Base-by-base conservation (phyloP, 1,140 invertebrate species). In the Phthorimaea operculella region DNA sequence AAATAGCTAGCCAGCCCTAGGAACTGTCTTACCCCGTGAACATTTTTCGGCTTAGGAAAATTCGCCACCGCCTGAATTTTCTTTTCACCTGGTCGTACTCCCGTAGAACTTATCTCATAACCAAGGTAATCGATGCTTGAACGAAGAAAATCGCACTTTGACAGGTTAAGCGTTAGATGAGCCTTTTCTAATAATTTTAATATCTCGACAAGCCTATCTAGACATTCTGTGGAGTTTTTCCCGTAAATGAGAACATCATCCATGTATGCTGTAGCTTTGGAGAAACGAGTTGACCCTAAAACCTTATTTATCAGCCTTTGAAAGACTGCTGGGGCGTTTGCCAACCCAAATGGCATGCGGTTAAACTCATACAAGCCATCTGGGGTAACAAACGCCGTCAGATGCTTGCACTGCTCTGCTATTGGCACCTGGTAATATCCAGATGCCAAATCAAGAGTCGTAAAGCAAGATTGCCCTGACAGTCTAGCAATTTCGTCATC, bases 331-430 rank as follows among this genome's bases (percentile, higher is more conserved):
- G 47, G 47, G 9, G 47, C 47, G 21, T 49, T 49, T 49, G 47
- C 47, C 47, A 49, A n/a, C 4, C 47, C 47, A 17, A 49, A 49
- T n/a, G 47, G 47, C 47, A 49, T 49, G 14, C 47, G 47, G 21
- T 49, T 49, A 49, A 49, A 49, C 47, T 49, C 47, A n/a, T 49
- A 49, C 18, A 18, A 21, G 18, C 47, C 47, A 18, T 49, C 47
- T 17, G 47, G 47, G 18, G 47, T 49, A n/a, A 49, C 47, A 49
- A 49, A n/a, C n/a, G n/a, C n/a, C n/a, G n/a, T n/a, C n/a, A n/a
- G n/a, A n/a, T n/a, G n/a, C n/a, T n/a, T n/a, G 18, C 15, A 18
- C 47, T 49, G 15, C 47, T 49, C 47, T 8, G 47, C 5, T 18
- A 49, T 49, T 49, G 47, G 47, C 9, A 49, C 47, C 47, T 49